These are phyloP conservation scores for Poeciliopsis paucimaculata DNA, from an alignment of 2,797 vertebrate species.

Conservation along the genomic window DNA sequence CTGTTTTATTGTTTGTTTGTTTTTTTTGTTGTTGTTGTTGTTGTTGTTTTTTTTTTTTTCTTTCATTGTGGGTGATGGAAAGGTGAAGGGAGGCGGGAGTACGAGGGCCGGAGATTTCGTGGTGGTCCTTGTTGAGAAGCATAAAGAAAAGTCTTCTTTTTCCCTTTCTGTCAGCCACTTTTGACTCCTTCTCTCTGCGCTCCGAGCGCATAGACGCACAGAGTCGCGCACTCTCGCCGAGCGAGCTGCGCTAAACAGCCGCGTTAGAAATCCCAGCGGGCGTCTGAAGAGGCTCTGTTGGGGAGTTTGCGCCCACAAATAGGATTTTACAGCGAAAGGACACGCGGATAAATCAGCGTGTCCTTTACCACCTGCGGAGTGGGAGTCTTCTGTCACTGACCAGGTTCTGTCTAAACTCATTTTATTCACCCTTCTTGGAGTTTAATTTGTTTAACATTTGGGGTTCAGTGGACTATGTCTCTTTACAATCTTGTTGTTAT, in stretches of 20 bases:
- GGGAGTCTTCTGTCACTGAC: constrained; percentile 11
- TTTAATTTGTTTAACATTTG: neutral
- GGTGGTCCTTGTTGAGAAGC: constrained; percentile 7
- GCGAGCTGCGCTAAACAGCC: constrained; percentile 43
- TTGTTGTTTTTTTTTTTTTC: neutral
- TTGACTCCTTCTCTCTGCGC: constrained; percentile 27
- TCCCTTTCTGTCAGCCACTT: constrained; percentile 49
- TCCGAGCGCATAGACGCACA: constrained; percentile 51
- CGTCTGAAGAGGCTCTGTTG: neutral
- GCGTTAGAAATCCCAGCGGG: neutral
- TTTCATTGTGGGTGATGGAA: too few species aligned
- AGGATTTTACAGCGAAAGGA: neutral
- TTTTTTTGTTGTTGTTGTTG: too few species aligned
- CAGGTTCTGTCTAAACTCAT: constrained; percentile 57
- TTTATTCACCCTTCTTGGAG: neutral
- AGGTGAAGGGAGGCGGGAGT: too few species aligned
- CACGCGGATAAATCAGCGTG: neutral
- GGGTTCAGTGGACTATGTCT: neutral
- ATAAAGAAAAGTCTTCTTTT: neutral
- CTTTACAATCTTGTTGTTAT: constrained; percentile 3
- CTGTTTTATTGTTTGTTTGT: neutral
- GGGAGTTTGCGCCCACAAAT: neutral
- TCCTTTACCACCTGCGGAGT: constrained; percentile 42
- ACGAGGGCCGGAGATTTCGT: neutral
- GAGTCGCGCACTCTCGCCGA: constrained; percentile 37